A percentile compares a stretch with the other conserved stretches of the same genome.
phyloP scores from a whole-genome alignment of 2,113 vertebrate genomes.

The Ciconia stormi region DNA sequence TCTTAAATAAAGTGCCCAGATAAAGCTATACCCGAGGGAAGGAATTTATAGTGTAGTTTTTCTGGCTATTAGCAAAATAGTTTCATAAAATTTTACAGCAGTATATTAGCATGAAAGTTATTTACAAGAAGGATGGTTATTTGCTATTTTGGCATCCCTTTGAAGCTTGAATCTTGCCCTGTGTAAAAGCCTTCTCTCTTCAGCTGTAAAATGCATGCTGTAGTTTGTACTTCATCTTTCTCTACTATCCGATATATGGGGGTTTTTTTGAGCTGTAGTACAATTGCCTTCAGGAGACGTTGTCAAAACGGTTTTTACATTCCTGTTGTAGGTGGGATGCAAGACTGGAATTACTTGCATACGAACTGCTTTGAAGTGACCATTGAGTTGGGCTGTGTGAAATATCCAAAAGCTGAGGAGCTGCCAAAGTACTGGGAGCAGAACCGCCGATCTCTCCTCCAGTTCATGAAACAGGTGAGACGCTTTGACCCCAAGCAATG shows the following conservation, averaged over 20 bases:
- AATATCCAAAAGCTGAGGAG: constrained; percentile 86
- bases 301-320: neutral
- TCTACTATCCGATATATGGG: neutral
- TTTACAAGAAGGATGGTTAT: constrained; percentile 10
- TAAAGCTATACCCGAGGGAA: neutral
- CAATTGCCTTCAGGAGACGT: neutral
- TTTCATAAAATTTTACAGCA: constrained; percentile 28
- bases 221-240: neutral
- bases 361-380: constrained; percentile 99
- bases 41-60: constrained; percentile 28
- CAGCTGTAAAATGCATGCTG: neutral
- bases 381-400: constrained; percentile 92
- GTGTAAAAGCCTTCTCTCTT: neutral
- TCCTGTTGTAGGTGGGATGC: constrained; percentile 89
- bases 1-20: neutral
- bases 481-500: neutral
- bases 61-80: neutral
- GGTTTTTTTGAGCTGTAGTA: neutral
- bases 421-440: constrained; percentile 90
- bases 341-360: constrained; percentile 98
- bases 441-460: constrained; percentile 86
- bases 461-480: constrained; percentile 92
- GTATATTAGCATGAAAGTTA: constrained; percentile 14
- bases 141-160: neutral
- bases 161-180: neutral